Evolutionary conservation across 2,797 vertebrate species (phyloP).

Genomic region (Platyrinchus mystaceus): DNA sequence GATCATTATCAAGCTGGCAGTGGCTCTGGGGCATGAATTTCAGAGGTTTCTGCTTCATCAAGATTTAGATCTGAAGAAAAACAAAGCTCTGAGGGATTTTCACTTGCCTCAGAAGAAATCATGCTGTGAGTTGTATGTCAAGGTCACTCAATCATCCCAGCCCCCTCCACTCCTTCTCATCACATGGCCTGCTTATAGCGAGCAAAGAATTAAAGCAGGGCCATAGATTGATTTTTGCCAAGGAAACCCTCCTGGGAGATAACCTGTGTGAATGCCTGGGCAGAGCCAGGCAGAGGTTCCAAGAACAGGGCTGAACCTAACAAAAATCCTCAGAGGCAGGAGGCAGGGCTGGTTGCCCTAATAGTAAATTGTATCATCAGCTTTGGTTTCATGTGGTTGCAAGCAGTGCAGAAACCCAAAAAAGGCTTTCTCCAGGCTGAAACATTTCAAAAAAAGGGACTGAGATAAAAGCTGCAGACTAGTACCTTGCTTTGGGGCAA

Average conservation of each 20-base stretch:
- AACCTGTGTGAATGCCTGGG: conserved; percentile 6
- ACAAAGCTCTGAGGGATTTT: conserved; percentile 24
- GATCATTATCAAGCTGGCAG: background rate
- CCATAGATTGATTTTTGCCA: background rate
- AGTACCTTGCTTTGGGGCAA: background rate
- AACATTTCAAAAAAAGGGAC: background rate
- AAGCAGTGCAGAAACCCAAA: background rate
- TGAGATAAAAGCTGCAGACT: background rate
- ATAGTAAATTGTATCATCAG: background rate
- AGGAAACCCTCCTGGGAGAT: background rate
- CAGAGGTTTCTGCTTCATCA: background rate
- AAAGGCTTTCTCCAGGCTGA: background rate
- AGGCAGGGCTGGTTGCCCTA: background rate
- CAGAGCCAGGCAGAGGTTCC: background rate
- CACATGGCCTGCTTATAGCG: background rate
- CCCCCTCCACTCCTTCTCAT: background rate
- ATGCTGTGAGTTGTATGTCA: background rate
- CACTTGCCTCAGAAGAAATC: background rate
- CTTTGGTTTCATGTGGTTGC: background rate
- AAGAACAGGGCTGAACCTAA: background rate
- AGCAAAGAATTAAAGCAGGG: background rate
- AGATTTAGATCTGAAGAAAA: conserved; percentile 29
- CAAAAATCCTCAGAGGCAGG: background rate
- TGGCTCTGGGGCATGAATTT: conserved; percentile 12
- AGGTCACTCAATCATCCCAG: conserved; percentile 27